Evolutionary conservation across 2,888 invertebrate genomes (phyloP), one percentile per base, ranked within the genome.

Genomic region (Coremacera marginata): DNA sequence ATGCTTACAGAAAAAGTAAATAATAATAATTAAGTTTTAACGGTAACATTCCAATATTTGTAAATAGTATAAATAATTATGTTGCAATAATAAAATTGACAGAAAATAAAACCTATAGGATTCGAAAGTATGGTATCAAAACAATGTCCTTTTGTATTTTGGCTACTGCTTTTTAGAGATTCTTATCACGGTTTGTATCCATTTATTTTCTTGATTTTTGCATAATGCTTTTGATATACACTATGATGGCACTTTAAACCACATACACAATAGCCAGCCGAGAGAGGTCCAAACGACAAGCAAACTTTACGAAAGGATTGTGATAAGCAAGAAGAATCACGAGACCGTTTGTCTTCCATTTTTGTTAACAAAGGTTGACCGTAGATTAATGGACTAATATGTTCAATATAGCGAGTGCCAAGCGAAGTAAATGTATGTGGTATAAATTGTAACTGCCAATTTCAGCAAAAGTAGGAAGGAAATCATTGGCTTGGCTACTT

Each of bases 191-290:
- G 67, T 49, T 70, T 68, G 27, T 22, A 44, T 75, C 37, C 63
- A 25, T 34, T 67, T 51, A 62, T 34, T 65, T 49, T 60, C 25
- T 72, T 57, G 52, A 70, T 65, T 55, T 60, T 51, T 57, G 52
- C 68, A 51, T 73, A 73, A 73, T 51, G 71, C n/a, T 78, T 37
- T 60, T 8, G n/a, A 3, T 71, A 84, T 84, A 84, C 83, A 84
- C 82, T 84, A 86, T 81, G 83, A 87, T 87, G 86, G 88, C 88
- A 87, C 86, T 85, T 86, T 85, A 86, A 84, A 87, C 86, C 85
- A 87, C 86, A 85, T 85, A 84, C 83, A 85, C 83, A 83, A 87
- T 85, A 84, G 87, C 87, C 87, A 84, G 85, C 82, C 83, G 85
- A 85, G 85, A 76, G 44, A 76, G 71, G 73, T 75, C 73, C 68